These are phyloP conservation scores for Sanderia malayensis DNA, from an alignment of 30 jellyfish, hydroid and myxozoan genomes.

Conservation along the genomic window DNA sequence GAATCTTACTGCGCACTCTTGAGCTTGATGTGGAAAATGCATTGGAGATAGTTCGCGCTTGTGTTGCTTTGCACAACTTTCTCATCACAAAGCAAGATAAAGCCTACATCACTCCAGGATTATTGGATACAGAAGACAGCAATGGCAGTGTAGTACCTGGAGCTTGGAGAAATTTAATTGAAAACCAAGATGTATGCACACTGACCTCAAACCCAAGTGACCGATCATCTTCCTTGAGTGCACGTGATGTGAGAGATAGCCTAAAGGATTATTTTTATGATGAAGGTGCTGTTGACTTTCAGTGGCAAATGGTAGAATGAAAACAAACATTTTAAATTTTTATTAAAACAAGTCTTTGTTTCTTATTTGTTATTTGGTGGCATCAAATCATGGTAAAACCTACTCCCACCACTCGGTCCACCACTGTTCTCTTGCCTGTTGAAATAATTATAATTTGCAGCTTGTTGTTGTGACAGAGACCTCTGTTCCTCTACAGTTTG, in stretches of 20 bases:
- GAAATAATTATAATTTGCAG: conserved; percentile 23
- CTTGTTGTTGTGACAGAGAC: conserved; percentile 28
- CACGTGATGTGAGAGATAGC: conserved; percentile 44
- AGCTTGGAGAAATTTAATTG: conserved; percentile 30
- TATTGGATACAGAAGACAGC: conserved; percentile 34
- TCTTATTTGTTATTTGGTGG: conserved; percentile 36
- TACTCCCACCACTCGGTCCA: conserved; percentile 41
- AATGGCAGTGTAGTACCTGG: conserved; percentile 45
- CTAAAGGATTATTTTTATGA: conserved; percentile 31
- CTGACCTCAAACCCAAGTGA: conserved; percentile 33
- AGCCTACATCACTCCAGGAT: conserved; percentile 40
- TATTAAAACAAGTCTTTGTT: conserved; percentile 17
- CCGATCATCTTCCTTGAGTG: conserved; percentile 43
- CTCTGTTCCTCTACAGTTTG: conserved; percentile 35
- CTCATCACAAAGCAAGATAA: conserved; percentile 35
- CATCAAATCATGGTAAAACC: conserved; percentile 31
- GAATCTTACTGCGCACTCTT: conserved; percentile 16
- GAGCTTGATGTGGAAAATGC: conserved; percentile 20
- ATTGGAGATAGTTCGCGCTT: conserved; percentile 20
- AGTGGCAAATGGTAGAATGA: conserved; percentile 48
- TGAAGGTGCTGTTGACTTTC: conserved; percentile 54
- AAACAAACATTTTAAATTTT: conserved; percentile 7
- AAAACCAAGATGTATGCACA: no score
- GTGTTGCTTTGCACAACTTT: conserved; percentile 38
- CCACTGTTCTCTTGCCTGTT: conserved; percentile 41